phyloP scores from a whole-genome alignment of 2,888 invertebrate species.

The Rhingia campestris region DNA sequence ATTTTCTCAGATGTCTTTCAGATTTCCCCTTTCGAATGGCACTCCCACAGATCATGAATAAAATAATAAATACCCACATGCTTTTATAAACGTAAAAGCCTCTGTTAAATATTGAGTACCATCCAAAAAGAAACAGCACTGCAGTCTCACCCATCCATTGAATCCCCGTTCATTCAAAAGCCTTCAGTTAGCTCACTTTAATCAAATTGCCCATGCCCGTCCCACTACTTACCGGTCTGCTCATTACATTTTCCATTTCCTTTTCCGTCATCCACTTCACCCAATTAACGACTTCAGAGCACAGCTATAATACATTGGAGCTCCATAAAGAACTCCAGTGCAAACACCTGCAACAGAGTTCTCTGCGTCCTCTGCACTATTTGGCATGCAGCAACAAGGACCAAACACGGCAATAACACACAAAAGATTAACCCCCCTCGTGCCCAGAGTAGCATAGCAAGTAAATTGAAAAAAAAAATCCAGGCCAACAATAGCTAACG shows the following conservation, averaged over 20 bases:
- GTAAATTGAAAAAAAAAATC: slow-evolving; percentile 41
- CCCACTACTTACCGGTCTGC: slow-evolving; percentile 4
- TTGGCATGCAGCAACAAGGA: slow-evolving; percentile 18
- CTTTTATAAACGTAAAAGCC: too few species aligned
- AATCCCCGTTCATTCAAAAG: background rate
- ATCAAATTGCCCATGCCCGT: background rate
- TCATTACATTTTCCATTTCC: slow-evolving; percentile 42
- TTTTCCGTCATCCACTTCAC: slow-evolving; percentile 51
- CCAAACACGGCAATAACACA: slow-evolving; percentile 45
- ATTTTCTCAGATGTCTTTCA: too few species aligned
- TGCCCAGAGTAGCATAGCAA: background rate
- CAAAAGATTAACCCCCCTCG: slow-evolving; percentile 44
- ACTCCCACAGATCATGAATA: too few species aligned
- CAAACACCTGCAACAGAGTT: slow-evolving; percentile 40
- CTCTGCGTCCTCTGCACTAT: background rate
- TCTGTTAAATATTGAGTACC: too few species aligned
- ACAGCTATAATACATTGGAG: slow-evolving; percentile 9
- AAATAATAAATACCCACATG: too few species aligned
- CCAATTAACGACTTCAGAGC: slow-evolving; percentile 52
- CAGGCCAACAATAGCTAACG: slow-evolving; percentile 57
- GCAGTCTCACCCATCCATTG: background rate
- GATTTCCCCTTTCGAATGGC: too few species aligned
- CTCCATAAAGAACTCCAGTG: slow-evolving; percentile 19
- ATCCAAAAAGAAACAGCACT: background rate
- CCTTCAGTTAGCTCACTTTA: background rate